Evolutionary conservation across 2,888 invertebrate genomes (phyloP).

Genomic region (Caenorhabditis afra): DNA sequence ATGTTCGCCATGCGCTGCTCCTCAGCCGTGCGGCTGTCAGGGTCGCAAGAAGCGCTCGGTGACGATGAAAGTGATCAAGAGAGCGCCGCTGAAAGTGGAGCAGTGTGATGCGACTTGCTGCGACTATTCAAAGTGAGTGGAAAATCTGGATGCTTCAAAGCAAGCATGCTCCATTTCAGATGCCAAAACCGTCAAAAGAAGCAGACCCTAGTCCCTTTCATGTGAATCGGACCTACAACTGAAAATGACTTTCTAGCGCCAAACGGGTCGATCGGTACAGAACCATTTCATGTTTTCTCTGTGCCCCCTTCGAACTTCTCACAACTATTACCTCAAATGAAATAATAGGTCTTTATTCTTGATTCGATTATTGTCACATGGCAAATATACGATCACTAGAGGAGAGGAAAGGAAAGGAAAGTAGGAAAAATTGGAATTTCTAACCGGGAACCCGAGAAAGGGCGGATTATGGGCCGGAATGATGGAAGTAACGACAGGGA

Average conservation of each 20-base stretch:
- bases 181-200: conserved; percentile 44
- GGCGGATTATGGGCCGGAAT: conserved; percentile 44
- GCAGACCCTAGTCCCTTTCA: conserved; percentile 41
- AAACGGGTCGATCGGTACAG: no score
- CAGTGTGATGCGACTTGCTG: conserved; percentile 52
- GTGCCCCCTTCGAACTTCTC: not conserved
- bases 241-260: no score
- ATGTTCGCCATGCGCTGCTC: conserved; percentile 43
- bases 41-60: conserved; percentile 44
- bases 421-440: not conserved
- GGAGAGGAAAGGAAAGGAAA: not conserved
- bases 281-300: no score
- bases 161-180: conserved; percentile 5
- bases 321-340: conserved; percentile 8
- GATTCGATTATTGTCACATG: not conserved
- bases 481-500: conserved; percentile 11
- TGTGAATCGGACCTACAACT: conserved; percentile 5
- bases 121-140: conserved; percentile 32
- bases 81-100: conserved; percentile 8
- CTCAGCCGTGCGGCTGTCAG: conserved; percentile 32
- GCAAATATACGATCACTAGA: not conserved
- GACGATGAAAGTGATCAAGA: conserved; percentile 21
- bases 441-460: conserved; percentile 32
- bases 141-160: no score
- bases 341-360: not conserved